Evolutionary conservation across 2,113 vertebrate genomes (phyloP).

Genomic region (Rallus limicola): DNA sequence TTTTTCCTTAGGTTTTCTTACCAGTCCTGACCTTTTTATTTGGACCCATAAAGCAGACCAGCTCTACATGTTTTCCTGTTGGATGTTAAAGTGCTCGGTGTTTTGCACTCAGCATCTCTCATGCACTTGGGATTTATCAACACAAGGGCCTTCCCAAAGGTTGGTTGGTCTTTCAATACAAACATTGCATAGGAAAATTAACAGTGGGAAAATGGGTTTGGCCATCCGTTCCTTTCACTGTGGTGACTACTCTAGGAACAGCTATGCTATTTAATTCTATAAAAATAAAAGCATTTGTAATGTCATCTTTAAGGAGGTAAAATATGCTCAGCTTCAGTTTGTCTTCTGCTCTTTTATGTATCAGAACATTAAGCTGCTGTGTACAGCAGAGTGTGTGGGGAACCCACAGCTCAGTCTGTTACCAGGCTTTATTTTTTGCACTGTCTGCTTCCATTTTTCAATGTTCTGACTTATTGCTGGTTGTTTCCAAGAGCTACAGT

Average conservation of each 20-base stretch:
- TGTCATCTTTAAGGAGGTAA: neutral
- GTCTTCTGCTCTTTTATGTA: neutral
- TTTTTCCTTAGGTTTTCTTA: neutral
- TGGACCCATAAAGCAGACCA: neutral
- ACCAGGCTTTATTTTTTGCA: constrained; percentile 13
- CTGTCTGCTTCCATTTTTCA: constrained; percentile 20
- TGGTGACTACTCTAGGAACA: neutral
- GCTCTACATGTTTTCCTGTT: neutral
- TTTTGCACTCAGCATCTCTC: constrained; percentile 17
- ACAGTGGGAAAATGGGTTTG: neutral
- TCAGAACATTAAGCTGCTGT: neutral
- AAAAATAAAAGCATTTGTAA: neutral
- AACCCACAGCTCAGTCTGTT: constrained; percentile 22
- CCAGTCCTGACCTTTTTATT: neutral
- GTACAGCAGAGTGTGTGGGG: neutral
- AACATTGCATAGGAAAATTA: neutral
- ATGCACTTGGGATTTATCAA: neutral
- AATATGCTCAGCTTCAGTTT: neutral
- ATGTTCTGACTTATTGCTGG: neutral
- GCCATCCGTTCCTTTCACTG: neutral
- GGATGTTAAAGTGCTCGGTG: neutral
- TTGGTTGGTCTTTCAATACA: neutral
- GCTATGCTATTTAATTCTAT: neutral
- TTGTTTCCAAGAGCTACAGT: neutral
- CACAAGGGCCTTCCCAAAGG: neutral